A percentile compares a stretch with the other conserved stretches of the same genome.
phyloP scores from a whole-genome alignment of 2,797 vertebrate genomes.

The Syngnathus acus region DNA sequence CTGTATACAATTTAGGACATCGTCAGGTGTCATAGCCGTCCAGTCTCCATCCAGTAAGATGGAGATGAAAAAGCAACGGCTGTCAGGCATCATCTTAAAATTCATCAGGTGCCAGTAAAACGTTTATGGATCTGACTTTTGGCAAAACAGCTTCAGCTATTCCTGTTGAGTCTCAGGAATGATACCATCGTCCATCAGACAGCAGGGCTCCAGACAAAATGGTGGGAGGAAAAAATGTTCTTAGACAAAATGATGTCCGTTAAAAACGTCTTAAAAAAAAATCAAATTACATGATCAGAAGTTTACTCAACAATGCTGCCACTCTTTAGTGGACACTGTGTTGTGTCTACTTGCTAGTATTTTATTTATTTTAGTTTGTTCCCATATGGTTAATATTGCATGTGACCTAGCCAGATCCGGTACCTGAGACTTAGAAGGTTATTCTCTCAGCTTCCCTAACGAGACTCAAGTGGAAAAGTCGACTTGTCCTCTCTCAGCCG shows the following conservation, averaged over 20 bases:
- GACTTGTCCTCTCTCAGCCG: conserved; percentile 51
- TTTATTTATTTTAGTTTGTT: background rate
- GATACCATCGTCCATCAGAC: background rate
- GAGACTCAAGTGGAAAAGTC: conserved; percentile 51
- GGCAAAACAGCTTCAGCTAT: background rate
- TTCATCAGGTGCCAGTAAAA: background rate
- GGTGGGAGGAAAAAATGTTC: no score
- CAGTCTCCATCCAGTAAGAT: no score
- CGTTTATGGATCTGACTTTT: background rate
- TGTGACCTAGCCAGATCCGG: background rate
- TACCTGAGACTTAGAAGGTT: conserved; percentile 25
- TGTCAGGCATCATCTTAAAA: background rate
- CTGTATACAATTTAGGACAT: background rate
- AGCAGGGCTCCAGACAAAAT: background rate
- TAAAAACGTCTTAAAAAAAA: background rate
- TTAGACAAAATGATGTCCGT: background rate
- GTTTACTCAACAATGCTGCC: background rate
- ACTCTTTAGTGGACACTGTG: background rate
- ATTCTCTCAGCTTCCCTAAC: conserved; percentile 57
- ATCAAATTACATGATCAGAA: background rate
- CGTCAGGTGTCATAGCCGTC: background rate
- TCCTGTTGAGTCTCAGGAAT: background rate
- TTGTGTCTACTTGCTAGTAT: background rate
- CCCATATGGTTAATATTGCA: background rate
- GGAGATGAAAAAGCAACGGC: background rate